Conservation (phyloP, 2,888 invertebrate genomes). For the Scelioninae gen. 1 region DNA sequence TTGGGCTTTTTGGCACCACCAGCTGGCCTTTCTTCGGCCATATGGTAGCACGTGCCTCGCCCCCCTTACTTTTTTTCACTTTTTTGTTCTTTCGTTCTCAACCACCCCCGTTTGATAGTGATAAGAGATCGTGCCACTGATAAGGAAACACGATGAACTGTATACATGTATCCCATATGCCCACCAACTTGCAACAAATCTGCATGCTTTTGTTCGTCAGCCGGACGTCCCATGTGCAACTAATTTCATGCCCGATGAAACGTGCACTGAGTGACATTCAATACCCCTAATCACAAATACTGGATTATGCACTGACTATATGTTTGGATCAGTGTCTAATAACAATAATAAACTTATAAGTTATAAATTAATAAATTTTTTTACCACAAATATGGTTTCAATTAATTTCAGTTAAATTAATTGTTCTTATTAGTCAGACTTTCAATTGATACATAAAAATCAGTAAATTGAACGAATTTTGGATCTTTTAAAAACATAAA, state of each 20-base stretch:
- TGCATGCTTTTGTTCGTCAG: slow-evolving; percentile 69
- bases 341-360: too few relatives aligned
- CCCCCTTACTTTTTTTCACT: slow-evolving; percentile 31
- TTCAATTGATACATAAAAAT: too few relatives aligned
- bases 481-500: too few relatives aligned
- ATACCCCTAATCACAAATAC: slow-evolving; percentile 9
- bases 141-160: slow-evolving; percentile 73
- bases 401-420: too few relatives aligned
- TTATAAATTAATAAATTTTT: too few relatives aligned
- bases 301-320: neutral
- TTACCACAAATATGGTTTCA: too few relatives aligned
- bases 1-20: slow-evolving; percentile 73
- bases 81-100: slow-evolving; percentile 45
- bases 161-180: slow-evolving; percentile 59
- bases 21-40: slow-evolving; percentile 79
- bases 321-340: slow-evolving; percentile 4
- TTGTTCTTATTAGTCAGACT: too few relatives aligned
- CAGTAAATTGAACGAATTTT: too few relatives aligned
- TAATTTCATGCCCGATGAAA: slow-evolving; percentile 69
- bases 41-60: slow-evolving; percentile 77
- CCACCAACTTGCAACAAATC: slow-evolving; percentile 64
- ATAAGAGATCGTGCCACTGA: slow-evolving; percentile 78
- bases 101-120: slow-evolving; percentile 71
- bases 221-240: slow-evolving; percentile 34
- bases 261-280: slow-evolving; percentile 35